Evolutionary conservation across 2,888 invertebrate species (phyloP), one percentile per base, ranked within the genome.

Genomic region (Ophion costatus): DNA sequence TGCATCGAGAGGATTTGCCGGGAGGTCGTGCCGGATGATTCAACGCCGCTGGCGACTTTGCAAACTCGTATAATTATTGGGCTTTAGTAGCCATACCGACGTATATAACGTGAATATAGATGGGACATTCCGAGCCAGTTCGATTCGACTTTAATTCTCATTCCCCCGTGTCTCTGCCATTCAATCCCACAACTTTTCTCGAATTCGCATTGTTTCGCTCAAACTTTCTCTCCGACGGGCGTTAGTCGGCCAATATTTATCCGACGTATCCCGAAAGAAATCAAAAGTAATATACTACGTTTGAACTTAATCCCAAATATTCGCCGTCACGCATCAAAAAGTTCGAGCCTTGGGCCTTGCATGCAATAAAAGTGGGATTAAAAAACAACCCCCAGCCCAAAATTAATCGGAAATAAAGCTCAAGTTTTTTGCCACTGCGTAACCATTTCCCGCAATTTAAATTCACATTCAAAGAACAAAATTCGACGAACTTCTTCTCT

Each of bases 1-100:
- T 92, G 89, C 91, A 91, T 91, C 88, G 89, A 91, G 90, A 90
- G 90, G 87, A 88, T 89, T 87, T 84, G 86, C 81, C 88, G 87
- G 84, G 86, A 87, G 86, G 83, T 85, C 87, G 84, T 87, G 83
- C 11, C 57, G 64, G 77, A 56, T 74, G 66, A n/a, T n/a, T 59
- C 85, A 87, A 87, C 85, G 86, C 88, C 88, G 87, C 87, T 87
- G 89, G 87, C 86, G 86, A 87, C 87, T 83, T 83, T 85, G 88
- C 88, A 84, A 84, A 87, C 89, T 90, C 88, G 89, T 89, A 89
- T 90, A 91, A 91, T 89, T 90, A 91, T 90, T 90, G 90, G 86
- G 82, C 84, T 76, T 66, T 74, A 78, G 76, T 82, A 45, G 73
- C 57, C 17, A 70, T 51, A 70, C 11, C 63, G 59, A 61, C 63